phyloP scores from a whole-genome alignment of 2,113 vertebrate genomes.

The Atractosteus spatula region DNA sequence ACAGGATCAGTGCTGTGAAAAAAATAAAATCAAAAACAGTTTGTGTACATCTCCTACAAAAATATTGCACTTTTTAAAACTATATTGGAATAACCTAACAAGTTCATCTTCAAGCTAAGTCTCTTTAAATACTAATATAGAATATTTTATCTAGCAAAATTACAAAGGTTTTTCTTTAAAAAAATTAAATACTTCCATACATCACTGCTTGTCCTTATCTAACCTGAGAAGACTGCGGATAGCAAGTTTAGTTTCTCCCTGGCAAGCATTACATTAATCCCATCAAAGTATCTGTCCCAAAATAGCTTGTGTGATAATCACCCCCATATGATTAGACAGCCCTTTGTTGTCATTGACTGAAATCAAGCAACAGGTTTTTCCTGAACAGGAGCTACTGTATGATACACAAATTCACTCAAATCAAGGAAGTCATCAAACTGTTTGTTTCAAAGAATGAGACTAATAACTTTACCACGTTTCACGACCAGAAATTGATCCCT shows the following conservation, averaged over 20 bases:
- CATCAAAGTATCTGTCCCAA: neutral
- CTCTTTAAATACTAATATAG: constrained; percentile 49
- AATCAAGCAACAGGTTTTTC: constrained; percentile 20
- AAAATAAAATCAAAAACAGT: constrained; percentile 47
- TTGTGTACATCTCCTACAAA: constrained; percentile 59
- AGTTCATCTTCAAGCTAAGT: constrained; percentile 13
- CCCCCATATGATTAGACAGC: neutral
- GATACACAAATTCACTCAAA: constrained; percentile 7
- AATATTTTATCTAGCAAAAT: constrained; percentile 33
- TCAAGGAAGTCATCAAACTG: neutral
- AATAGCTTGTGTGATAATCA: too few relatives aligned
- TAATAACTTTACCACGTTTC: too few relatives aligned
- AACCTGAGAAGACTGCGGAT: constrained; percentile 49
- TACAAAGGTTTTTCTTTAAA: constrained; percentile 35
- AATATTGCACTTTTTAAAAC: constrained; percentile 69
- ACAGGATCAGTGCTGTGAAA: constrained; percentile 62
- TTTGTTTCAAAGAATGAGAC: neutral
- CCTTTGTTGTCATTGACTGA: neutral
- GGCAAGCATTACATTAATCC: neutral
- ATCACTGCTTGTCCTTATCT: constrained; percentile 35
- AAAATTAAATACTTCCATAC: constrained; percentile 38
- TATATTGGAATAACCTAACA: constrained; percentile 53
- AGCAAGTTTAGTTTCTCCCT: neutral
- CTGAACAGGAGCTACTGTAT: constrained; percentile 6
- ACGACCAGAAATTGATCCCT: too few relatives aligned